These are phyloP conservation scores for Operophtera brumata DNA, from an alignment of 2,888 invertebrate genomes.

Conservation along the genomic window DNA sequence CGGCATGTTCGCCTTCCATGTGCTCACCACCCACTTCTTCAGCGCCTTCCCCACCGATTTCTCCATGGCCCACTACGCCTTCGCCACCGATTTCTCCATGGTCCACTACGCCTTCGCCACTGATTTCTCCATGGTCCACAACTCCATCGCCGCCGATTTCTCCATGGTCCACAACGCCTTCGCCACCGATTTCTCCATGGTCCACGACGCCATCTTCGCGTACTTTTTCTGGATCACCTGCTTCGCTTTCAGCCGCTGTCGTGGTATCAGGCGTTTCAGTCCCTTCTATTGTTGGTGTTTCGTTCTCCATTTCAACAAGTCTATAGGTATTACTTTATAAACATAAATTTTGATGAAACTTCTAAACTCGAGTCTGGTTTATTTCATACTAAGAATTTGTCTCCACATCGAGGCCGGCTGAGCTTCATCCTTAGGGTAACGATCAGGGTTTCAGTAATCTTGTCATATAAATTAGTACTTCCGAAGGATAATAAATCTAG, in stretches of 20 bases:
- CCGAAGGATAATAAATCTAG: slow-evolving; percentile 57
- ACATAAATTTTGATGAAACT: neutral
- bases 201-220: slow-evolving; percentile 30
- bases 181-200: slow-evolving; percentile 36
- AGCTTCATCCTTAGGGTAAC: slow-evolving; percentile 53
- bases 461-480: slow-evolving; percentile 60
- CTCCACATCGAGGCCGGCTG: slow-evolving; percentile 54
- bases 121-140: slow-evolving; percentile 34
- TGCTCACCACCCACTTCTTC: slow-evolving; percentile 38
- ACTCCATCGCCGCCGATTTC: slow-evolving; percentile 32
- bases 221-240: slow-evolving; percentile 23
- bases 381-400: slow-evolving; percentile 59
- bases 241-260: slow-evolving; percentile 25
- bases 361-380: slow-evolving; percentile 12
- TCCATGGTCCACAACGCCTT: slow-evolving; percentile 35
- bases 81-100: slow-evolving; percentile 37
- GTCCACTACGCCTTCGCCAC: slow-evolving; percentile 31
- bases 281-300: slow-evolving; percentile 17
- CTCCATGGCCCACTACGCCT: slow-evolving; percentile 35
- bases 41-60: slow-evolving; percentile 33
- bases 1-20: slow-evolving; percentile 34
- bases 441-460: slow-evolving; percentile 64
- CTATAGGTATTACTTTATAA: slow-evolving; percentile 5
- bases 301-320: slow-evolving; percentile 34
- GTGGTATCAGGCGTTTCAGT: slow-evolving; percentile 30